Percentiles rank a stretch among this genome's conserved stretches.
Evolutionary conservation across 53 echinoderm and acorn worm species (phyloP).

Genomic region (Echinometra lucunter): DNA sequence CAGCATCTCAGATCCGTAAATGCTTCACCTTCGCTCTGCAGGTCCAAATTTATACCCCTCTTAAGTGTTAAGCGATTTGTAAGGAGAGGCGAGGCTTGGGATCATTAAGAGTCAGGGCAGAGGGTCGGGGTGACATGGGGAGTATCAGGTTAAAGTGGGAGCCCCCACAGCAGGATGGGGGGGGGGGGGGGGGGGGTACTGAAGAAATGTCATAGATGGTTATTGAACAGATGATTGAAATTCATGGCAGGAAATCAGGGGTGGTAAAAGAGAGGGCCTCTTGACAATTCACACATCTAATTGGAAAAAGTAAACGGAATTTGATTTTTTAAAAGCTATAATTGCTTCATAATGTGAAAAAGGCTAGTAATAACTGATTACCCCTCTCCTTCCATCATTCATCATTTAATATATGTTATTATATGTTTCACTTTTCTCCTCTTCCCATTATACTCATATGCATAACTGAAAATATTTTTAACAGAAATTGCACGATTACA

Average conservation of each 20-base stretch:
- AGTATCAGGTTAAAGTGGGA: not conserved
- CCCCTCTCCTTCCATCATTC: no score
- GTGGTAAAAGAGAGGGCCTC: not conserved
- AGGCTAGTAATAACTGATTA: no score
- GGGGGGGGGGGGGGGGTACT: not conserved
- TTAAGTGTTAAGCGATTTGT: not conserved
- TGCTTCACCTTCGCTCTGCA: not conserved
- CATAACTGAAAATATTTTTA: not conserved
- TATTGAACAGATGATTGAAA: not conserved
- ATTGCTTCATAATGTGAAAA: not conserved
- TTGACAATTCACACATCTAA: not conserved
- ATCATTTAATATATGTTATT: no score
- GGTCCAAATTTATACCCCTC: not conserved
- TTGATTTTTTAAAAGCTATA: not conserved
- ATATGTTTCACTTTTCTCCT: no score
- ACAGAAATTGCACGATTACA: no score
- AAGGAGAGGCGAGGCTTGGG: not conserved
- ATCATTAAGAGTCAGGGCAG: not conserved
- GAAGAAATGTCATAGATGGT: not conserved
- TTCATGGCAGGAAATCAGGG: not conserved
- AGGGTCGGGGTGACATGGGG: not conserved
- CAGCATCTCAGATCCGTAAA: not conserved
- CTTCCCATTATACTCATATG: no score
- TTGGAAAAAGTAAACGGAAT: not conserved
- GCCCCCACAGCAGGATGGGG: not conserved